These are phyloP conservation scores for Salvelinus namaycush DNA, from an alignment of 2,113 vertebrate species.

Conservation along the genomic window DNA sequence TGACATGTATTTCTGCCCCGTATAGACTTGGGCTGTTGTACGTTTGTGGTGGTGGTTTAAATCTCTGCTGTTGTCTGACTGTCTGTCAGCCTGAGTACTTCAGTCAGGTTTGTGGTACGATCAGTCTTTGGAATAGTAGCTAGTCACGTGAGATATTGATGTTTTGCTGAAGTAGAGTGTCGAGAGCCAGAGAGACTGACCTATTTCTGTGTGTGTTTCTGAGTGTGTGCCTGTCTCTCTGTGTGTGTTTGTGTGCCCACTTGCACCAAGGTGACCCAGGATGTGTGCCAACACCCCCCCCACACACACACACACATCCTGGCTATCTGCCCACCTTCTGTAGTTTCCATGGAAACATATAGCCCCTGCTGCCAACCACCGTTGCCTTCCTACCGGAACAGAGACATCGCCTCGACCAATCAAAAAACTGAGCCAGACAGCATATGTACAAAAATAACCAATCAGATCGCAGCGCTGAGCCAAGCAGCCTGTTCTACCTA, in stretches of 20 bases:
- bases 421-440: too few species aligned
- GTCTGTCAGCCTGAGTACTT: background rate
- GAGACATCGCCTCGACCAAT: too few species aligned
- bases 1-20: too few species aligned
- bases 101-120: background rate
- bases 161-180: conserved; percentile 46
- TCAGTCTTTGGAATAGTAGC: background rate
- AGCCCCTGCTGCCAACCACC: too few species aligned
- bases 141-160: conserved; percentile 44
- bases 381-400: too few species aligned
- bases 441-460: too few species aligned
- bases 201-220: conserved; percentile 50
- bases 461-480: background rate
- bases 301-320: conserved; percentile 4
- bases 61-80: background rate
- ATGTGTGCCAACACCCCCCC: conserved; percentile 37
- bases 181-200: conserved; percentile 39
- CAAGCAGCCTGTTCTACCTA: background rate
- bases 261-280: conserved; percentile 51
- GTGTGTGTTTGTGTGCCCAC: conserved; percentile 26
- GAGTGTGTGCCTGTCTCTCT: background rate
- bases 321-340: too few species aligned
- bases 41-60: too few species aligned
- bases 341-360: too few species aligned
- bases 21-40: too few species aligned